Conservation (phyloP, 2,797 vertebrate species). For the Toxotes lorentzi region DNA sequence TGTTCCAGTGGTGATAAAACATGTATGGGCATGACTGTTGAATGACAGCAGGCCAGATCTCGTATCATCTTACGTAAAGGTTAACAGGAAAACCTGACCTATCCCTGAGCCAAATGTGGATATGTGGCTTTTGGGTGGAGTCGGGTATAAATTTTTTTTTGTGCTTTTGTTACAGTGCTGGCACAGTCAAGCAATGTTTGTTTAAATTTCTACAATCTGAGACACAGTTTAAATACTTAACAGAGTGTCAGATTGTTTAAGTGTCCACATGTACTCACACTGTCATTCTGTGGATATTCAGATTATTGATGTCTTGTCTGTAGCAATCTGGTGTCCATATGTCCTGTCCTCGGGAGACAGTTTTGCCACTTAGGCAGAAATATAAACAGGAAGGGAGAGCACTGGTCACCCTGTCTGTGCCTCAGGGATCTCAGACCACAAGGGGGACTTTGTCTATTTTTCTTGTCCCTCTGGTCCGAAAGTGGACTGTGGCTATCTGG, state of each 20-base stretch:
- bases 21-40: conserved; percentile 40
- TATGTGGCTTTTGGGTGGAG: conserved; percentile 41
- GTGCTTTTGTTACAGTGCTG: not conserved
- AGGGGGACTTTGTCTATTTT: not conserved
- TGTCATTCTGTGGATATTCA: conserved; percentile 1
- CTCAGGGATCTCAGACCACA: conserved; percentile 1
- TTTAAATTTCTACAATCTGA: conserved; percentile 11
- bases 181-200: not conserved
- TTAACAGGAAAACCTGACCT: conserved; percentile 38
- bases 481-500: not conserved
- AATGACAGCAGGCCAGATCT: conserved; percentile 27
- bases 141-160: not conserved
- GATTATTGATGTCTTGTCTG: not conserved
- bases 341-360: conserved; percentile 45
- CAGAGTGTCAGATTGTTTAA: conserved; percentile 22
- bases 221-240: not conserved
- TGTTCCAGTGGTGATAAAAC: conserved; percentile 51
- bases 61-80: conserved; percentile 4
- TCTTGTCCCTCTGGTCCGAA: not conserved
- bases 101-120: conserved; percentile 29
- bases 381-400: conserved; percentile 69
- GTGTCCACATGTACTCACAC: not conserved
- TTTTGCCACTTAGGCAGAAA: conserved; percentile 30
- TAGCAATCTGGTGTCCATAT: conserved; percentile 65
- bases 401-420: conserved; percentile 36